phyloP scores from a whole-genome alignment of 2,797 vertebrate species.

The Holocentrus rufus region DNA sequence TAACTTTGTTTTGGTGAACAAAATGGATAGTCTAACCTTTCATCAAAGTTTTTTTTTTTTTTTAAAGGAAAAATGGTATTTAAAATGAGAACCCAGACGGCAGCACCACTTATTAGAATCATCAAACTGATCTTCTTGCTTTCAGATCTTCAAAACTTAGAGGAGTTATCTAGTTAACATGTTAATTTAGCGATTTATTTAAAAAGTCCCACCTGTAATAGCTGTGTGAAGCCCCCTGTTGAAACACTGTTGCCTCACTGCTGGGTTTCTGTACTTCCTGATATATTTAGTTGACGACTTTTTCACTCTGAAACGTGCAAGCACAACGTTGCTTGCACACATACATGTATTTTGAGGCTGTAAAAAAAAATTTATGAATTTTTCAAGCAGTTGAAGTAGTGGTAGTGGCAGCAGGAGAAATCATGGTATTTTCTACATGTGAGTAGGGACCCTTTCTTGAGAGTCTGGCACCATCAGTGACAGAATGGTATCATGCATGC shows the following conservation, averaged over 20 bases:
- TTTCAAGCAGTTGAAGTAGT: neutral
- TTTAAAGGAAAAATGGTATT: no score
- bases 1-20: no score
- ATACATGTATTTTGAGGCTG: neutral
- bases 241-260: no score
- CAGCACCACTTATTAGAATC: neutral
- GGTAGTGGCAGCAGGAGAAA: constrained; percentile 36
- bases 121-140: neutral
- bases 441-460: constrained; percentile 13
- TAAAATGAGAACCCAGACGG: no score
- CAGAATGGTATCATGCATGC: constrained; percentile 79
- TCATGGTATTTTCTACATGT: constrained; percentile 45
- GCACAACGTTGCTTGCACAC: constrained; percentile 2
- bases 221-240: neutral
- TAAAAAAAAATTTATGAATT: constrained; percentile 8
- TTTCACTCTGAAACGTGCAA: no score
- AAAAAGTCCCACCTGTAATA: constrained; percentile 18
- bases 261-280: no score
- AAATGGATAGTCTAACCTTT: no score
- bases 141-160: constrained; percentile 1
- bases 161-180: constrained; percentile 30
- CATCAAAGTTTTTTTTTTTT: no score
- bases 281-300: no score
- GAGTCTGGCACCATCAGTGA: constrained; percentile 69
- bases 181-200: constrained; percentile 28